phyloP scores from a whole-genome alignment of 1,140 invertebrate genomes.

The Metopolophium dirhodum region DNA sequence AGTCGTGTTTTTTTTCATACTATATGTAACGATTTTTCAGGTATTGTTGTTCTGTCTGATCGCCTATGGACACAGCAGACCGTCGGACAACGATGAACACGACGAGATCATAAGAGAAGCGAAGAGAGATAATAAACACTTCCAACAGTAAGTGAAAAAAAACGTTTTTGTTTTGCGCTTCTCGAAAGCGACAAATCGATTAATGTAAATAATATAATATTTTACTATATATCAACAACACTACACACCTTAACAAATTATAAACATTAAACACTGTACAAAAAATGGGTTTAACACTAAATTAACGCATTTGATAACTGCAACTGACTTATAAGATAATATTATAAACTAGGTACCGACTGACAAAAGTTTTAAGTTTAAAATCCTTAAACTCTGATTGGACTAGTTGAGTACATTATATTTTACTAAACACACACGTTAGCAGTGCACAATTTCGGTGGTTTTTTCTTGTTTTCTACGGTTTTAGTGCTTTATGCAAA shows the following conservation, averaged over 20 bases:
- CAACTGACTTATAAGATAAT: slow-evolving; percentile 3
- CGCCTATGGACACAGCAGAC: not conserved
- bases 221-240: not conserved
- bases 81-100: not conserved
- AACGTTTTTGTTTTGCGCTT: not conserved
- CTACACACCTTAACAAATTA: slow-evolving; percentile 22
- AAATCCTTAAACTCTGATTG: not conserved
- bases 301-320: slow-evolving; percentile 34
- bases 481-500: slow-evolving; percentile 54
- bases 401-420: not conserved
- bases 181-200: not conserved
- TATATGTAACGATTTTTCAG: not conserved
- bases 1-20: not conserved
- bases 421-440: slow-evolving; percentile 43
- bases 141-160: slow-evolving; percentile 47
- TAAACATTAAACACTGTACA: slow-evolving; percentile 48
- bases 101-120: not conserved
- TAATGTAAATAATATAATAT: not conserved
- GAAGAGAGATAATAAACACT: not conserved
- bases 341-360: slow-evolving; percentile 17
- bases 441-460: slow-evolving; percentile 53
- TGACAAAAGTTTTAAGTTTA: not conserved
- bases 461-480: slow-evolving; percentile 53
- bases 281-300: slow-evolving; percentile 29
- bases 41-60: slow-evolving; percentile 31